These are phyloP conservation scores for Epinotia nisella DNA, from an alignment of 2,888 invertebrate species.

Conservation along the genomic window DNA sequence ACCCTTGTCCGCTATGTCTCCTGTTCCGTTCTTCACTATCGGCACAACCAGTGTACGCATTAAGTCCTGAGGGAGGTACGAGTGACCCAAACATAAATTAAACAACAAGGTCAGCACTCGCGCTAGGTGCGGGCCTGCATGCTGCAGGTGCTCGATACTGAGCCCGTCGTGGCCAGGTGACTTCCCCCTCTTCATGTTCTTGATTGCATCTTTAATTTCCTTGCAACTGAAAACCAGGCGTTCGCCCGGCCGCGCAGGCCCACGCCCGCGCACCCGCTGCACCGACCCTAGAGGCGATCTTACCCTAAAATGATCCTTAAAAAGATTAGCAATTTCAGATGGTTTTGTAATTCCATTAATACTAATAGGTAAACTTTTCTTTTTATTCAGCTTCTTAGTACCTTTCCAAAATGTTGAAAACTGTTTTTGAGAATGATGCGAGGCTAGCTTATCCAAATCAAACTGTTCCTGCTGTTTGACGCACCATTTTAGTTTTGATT, in stretches of 20 bases:
- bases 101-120: too few species aligned
- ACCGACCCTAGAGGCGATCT: not conserved
- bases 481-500: too few species aligned
- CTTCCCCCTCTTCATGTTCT: too few species aligned
- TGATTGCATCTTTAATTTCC: slow-evolving; percentile 6
- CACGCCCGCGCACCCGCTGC: not conserved
- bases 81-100: too few species aligned
- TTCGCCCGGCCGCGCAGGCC: slow-evolving; percentile 5
- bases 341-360: not conserved
- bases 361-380: not conserved
- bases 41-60: too few species aligned
- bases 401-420: slow-evolving; percentile 4
- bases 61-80: too few species aligned
- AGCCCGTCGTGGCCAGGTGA: too few species aligned
- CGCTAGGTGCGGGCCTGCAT: too few species aligned
- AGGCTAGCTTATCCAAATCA: not conserved
- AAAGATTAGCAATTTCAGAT: slow-evolving; percentile 1
- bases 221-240: not conserved
- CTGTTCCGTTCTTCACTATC: too few species aligned
- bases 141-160: too few species aligned
- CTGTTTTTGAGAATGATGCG: slow-evolving; percentile 1
- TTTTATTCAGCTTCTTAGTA: slow-evolving; percentile 1
- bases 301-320: not conserved
- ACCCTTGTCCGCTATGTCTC: too few species aligned
- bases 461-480: too few species aligned